Conservation (phyloP, 2,797 vertebrate species). For the Capromys pilorides region DNA sequence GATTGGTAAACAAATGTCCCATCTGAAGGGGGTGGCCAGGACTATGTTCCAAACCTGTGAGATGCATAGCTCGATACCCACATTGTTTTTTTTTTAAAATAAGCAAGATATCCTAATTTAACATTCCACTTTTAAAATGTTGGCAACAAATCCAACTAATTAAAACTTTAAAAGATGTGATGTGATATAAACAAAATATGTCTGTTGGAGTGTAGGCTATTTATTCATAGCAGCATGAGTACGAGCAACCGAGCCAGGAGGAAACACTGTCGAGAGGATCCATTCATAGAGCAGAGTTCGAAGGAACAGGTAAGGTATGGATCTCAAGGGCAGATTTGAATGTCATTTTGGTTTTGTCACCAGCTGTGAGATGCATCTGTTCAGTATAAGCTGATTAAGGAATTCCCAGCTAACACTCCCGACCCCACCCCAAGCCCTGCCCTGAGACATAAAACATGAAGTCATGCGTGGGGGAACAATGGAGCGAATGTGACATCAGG, state of each 20-base stretch:
- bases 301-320: not conserved
- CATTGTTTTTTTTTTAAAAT: not conserved
- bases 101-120: slow-evolving; percentile 36
- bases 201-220: slow-evolving; percentile 39
- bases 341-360: not conserved
- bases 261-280: not conserved
- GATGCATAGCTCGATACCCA: not conserved
- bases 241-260: not conserved
- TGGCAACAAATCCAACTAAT: slow-evolving; percentile 56
- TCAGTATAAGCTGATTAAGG: not conserved
- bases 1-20: not conserved
- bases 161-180: slow-evolving; percentile 53
- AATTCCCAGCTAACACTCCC: not conserved
- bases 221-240: slow-evolving; percentile 17
- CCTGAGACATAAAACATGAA: not conserved
- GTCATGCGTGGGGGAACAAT: not conserved
- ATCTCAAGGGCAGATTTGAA: not conserved
- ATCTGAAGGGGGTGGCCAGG: not conserved
- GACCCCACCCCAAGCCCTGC: rapidly evolving
- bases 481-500: not conserved
- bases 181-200: slow-evolving; percentile 59
- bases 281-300: not conserved
- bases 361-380: not conserved
- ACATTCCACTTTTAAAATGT: slow-evolving; percentile 43
- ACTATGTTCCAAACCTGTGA: not conserved